Conservation (phyloP, 2,113 vertebrate species). For the Penelope pileata region DNA sequence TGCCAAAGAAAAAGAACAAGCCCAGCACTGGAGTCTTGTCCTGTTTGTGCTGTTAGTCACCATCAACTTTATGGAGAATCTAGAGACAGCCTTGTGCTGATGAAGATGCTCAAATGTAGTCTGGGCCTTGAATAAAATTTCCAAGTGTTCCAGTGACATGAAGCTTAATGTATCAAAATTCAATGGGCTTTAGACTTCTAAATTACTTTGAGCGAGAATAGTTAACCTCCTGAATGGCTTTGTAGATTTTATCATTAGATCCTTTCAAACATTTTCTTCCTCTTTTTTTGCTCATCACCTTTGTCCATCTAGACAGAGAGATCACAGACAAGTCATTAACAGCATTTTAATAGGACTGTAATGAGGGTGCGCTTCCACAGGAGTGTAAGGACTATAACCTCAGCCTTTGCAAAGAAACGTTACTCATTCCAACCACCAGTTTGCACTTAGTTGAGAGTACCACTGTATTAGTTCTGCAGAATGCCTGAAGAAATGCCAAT, state of each 20-base stretch:
- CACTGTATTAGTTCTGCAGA: neutral
- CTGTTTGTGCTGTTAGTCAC: neutral
- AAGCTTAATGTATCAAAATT: neutral
- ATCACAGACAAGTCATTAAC: neutral
- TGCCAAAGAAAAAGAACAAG: neutral
- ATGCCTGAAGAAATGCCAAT: neutral
- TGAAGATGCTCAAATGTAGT: neutral
- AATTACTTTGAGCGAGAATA: neutral
- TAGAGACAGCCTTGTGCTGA: neutral
- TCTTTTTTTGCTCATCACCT: neutral
- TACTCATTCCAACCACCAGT: neutral
- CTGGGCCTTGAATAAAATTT: neutral
- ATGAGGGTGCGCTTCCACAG: neutral
- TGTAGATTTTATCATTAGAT: neutral
- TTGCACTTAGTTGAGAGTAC: neutral
- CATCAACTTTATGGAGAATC: neutral
- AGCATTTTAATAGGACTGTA: neutral
- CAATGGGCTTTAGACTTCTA: neutral
- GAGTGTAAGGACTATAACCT: neutral
- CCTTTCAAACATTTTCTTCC: neutral
- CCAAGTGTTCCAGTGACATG: neutral
- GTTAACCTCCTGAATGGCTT: neutral
- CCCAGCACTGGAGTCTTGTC: rapidly evolving
- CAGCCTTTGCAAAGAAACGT: neutral
- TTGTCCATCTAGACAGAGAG: neutral